phyloP scores from a whole-genome alignment of 2,888 invertebrate species.

The Euplexia lucipara region DNA sequence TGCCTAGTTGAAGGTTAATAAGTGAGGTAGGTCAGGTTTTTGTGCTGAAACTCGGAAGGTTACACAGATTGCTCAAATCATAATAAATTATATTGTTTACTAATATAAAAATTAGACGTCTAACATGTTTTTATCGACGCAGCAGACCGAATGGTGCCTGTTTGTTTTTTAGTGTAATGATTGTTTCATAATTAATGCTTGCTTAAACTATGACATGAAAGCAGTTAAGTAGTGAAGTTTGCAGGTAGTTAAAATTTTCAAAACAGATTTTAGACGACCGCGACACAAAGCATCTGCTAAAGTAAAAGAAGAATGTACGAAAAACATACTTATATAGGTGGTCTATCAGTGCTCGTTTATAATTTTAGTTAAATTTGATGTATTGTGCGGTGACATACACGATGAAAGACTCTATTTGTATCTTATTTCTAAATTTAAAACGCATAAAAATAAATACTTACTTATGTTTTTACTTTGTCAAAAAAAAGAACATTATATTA shows the following conservation, averaged over 20 bases:
- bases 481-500: too few relatives aligned
- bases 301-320: constrained; percentile 5
- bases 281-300: neutral
- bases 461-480: too few relatives aligned
- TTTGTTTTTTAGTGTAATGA: constrained; percentile 11
- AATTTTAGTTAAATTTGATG: too few relatives aligned
- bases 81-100: constrained; percentile 12
- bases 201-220: neutral
- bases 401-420: too few relatives aligned
- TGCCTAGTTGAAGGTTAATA: constrained; percentile 14
- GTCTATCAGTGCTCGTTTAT: too few relatives aligned
- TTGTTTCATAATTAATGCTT: constrained; percentile 14
- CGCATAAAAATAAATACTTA: too few relatives aligned
- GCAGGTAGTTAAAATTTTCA: constrained; percentile 2
- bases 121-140: constrained; percentile 12
- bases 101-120: constrained; percentile 14
- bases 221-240: constrained; percentile 17
- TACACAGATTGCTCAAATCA: constrained; percentile 15
- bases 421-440: too few relatives aligned
- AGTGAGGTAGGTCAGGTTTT: constrained; percentile 48
- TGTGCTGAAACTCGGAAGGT: constrained; percentile 27
- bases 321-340: too few relatives aligned
- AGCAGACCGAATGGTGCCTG: constrained; percentile 5
- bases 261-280: too few relatives aligned
- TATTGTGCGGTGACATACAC: too few relatives aligned